Evolutionary conservation across 2,113 vertebrate genomes (phyloP).

Genomic region (Sapayoa aenigma): DNA sequence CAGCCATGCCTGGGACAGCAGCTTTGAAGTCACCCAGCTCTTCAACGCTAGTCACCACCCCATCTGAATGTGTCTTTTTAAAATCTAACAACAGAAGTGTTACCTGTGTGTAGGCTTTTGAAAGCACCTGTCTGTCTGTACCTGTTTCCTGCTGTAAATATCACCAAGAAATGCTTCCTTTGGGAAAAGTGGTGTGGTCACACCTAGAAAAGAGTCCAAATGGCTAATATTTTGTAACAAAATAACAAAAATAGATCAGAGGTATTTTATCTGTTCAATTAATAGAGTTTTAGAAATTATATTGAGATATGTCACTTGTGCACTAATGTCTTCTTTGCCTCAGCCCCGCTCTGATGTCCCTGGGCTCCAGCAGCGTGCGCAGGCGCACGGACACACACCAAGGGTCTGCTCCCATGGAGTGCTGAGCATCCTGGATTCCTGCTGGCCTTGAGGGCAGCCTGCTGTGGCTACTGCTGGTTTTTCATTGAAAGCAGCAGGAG

Average conservation of each 20-base stretch:
- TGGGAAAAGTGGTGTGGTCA: slow-evolving; percentile 65
- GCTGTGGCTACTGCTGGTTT: rapidly evolving
- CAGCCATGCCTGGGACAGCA: slow-evolving; percentile 34
- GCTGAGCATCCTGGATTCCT: neutral
- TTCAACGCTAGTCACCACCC: slow-evolving; percentile 18
- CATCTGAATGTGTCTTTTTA: slow-evolving; percentile 60
- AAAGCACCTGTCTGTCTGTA: slow-evolving; percentile 62
- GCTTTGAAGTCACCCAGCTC: slow-evolving; percentile 43
- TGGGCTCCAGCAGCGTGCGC: rapidly evolving
- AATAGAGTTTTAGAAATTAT: slow-evolving; percentile 85
- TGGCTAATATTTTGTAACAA: slow-evolving; percentile 81
- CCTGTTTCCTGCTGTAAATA: slow-evolving; percentile 59
- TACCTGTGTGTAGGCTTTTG: slow-evolving; percentile 62
- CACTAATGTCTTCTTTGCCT: slow-evolving; percentile 60
- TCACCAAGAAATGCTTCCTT: slow-evolving; percentile 57
- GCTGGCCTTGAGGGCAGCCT: neutral
- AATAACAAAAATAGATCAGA: slow-evolving; percentile 78
- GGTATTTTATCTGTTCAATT: slow-evolving; percentile 82
- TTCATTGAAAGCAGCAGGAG: neutral
- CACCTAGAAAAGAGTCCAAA: slow-evolving; percentile 73
- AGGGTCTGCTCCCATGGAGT: neutral
- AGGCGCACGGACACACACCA: rapidly evolving
- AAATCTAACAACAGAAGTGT: slow-evolving; percentile 33
- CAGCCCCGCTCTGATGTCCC: neutral
- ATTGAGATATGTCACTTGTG: slow-evolving; percentile 76